Percentiles rank a stretch among this genome's conserved stretches.
Conservation (phyloP, 1,140 invertebrate species). For the Solenopsis fugax region DNA sequence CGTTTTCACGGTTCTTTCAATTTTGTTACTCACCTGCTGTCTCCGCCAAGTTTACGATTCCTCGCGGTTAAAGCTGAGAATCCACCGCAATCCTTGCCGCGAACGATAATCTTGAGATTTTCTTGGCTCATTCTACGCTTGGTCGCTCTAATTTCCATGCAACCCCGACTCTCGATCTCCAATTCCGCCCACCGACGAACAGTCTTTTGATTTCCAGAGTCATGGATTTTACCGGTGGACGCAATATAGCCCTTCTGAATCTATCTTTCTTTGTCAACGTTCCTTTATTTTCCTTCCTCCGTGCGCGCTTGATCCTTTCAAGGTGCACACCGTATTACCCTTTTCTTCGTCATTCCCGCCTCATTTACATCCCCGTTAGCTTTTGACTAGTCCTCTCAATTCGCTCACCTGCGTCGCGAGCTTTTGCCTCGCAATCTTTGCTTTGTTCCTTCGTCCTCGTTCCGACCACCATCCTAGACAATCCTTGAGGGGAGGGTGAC, state of each 20-base stretch:
- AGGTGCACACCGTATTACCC: constrained; percentile 24
- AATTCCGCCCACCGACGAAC: constrained; percentile 45
- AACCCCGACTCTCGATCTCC: constrained; percentile 26
- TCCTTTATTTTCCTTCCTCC: constrained; percentile 20
- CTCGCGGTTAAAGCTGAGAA: constrained; percentile 12
- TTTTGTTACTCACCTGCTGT: constrained; percentile 36
- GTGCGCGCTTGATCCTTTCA: constrained; percentile 7
- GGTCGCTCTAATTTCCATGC: constrained; percentile 53
- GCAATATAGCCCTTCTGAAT: constrained; percentile 39
- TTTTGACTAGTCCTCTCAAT: constrained; percentile 46
- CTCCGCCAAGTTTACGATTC: constrained; percentile 39
- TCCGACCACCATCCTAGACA: not conserved
- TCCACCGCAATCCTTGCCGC: not conserved
- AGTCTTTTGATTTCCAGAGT: constrained; percentile 47
- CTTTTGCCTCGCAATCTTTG: constrained; percentile 37
- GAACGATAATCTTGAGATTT: constrained; percentile 53
- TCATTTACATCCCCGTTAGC: constrained; percentile 49
- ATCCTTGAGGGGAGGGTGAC: constrained; percentile 21
- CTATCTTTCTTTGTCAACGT: constrained; percentile 15
- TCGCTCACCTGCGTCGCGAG: constrained; percentile 31
- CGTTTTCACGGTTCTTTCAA: constrained; percentile 63
- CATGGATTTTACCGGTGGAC: constrained; percentile 29
- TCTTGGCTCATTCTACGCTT: constrained; percentile 30
- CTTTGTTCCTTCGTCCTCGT: constrained; percentile 34
- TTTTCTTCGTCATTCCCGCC: constrained; percentile 50